Base-by-base conservation (phyloP, 2,113 vertebrate genomes). In the Puma concolor region DNA sequence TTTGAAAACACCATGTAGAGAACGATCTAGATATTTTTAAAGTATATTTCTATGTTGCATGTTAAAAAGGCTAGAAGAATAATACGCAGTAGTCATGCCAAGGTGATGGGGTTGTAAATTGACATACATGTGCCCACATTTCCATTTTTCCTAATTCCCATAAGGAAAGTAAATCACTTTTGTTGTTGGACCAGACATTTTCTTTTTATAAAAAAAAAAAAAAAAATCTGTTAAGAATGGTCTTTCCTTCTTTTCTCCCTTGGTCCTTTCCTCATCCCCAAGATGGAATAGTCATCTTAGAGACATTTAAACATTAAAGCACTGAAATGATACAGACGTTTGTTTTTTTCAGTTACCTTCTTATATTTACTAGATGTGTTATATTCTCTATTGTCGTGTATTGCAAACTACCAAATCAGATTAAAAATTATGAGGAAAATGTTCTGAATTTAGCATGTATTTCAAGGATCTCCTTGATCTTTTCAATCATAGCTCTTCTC, bases 31-130 rank as follows among this genome's bases (percentile, higher is more conserved):
- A 80, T 94, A n/a, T 57, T 81, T 77, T 77, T 29, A 66, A 92
- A 88, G 36, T 72, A 3, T 48, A 57, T 63, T 52, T 88, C 27
- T 10, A 41, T 29, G 38, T 29, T 63, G 4, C 13, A 54, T 27
- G 52, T 52, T 94, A 83, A 94, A 86, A 92, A 94, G 36, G 74
- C 38, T 57, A 80, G 15, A 86, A 88, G 36, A 74, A 66, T 41
- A 60, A 27, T 41, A 31, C 60, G 16, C 15, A 54, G 10, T 36
- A 57, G 44, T 13, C 72, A 29, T 66, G 77, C 71, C 81, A 60
- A 82, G 19, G 54, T 41, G 29, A 27, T 36, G 21, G 48, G 38
- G 4, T 50, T 76, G 6, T 84, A 38, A n/a, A 25, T 67, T 63
- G 48, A 67, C 38, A 69, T n/a, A 12, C 3, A 16, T 13, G 17